phyloP scores from a whole-genome alignment of 2,113 vertebrate species.

The Heloderma charlesbogerti region DNA sequence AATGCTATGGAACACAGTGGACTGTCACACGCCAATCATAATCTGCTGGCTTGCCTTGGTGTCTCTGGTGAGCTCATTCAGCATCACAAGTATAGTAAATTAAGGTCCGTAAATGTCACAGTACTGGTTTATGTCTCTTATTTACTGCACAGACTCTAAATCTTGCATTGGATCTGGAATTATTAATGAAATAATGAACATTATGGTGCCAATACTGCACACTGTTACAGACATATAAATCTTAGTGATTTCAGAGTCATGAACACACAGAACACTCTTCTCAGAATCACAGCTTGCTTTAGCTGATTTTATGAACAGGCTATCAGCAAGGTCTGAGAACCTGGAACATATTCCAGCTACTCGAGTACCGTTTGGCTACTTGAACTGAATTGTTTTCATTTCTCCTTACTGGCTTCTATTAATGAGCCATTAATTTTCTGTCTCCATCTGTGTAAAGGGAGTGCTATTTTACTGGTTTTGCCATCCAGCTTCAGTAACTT shows the following conservation, averaged over 20 bases:
- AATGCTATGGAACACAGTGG: background rate
- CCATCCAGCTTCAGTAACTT: background rate
- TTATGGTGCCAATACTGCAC: background rate
- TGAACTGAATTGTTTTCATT: conserved; percentile 19
- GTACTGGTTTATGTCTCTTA: background rate
- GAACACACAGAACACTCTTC: background rate
- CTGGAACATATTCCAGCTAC: conserved; percentile 20
- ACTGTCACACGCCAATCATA: background rate
- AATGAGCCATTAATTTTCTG: background rate
- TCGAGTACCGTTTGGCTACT: conserved; percentile 33
- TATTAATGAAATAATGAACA: conserved; percentile 34
- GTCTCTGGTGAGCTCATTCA: background rate
- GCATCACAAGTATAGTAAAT: background rate
- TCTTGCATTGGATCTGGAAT: conserved; percentile 27
- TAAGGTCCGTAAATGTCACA: conserved; percentile 2
- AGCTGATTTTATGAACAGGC: background rate
- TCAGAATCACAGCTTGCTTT: conserved; percentile 14
- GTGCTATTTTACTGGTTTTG: background rate
- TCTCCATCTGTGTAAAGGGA: background rate
- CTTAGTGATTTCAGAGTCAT: conserved; percentile 2
- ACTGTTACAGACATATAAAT: conserved; percentile 9
- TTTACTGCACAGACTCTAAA: background rate
- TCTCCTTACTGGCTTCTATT: conserved; percentile 3
- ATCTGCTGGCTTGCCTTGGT: background rate
- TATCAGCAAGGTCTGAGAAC: background rate